Base-by-base conservation (phyloP, 2,888 invertebrate species). In the Sarcophaga carnaria region DNA sequence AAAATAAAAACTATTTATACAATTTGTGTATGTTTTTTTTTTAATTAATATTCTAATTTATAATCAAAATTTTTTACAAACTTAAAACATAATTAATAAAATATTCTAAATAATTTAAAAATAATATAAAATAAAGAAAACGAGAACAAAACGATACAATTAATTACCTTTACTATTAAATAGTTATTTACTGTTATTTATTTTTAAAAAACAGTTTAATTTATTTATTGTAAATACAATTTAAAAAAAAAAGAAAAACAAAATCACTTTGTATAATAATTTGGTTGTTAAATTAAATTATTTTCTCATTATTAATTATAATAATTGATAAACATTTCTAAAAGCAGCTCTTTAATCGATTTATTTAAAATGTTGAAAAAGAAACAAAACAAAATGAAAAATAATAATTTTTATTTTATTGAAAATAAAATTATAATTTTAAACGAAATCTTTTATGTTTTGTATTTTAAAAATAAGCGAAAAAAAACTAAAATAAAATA, bases 1-100 rank as follows among this genome's bases (percentile, higher is more conserved):
- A 8, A 45, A 67, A 67, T 17, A 67, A 64, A 54, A 54, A 54
- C 54, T 78, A 84, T 86, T 86, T 86, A 86, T 86, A 83, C 83
- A 80, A 80, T 76, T 86, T 86, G 83, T 83, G 47, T 67, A 71
- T 64, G 17, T 47, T 78, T 64, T 17, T 47, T 47, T 72, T 72
- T 54, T 70, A 47, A 67, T 76, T 83, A 20, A 27, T 67, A 37
- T 72, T 80, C 63, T 80, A 63, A 69, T 80, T 83, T 77, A 37
- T 20, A 83, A 83, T 86, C 70, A 83, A 86, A 79, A 76, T 82
- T 79, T 71, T 59, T 82, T 79, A 37, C 37, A 37, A 76, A 76
- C 71, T 59, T 67, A 76, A 59, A 27, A 67, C 49, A 74, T 14
- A 74, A 64, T 64, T 20, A 37, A 67, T 63, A 49, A 69, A 75